Percentiles rank a stretch among this genome's conserved stretches.
phyloP scores from a whole-genome alignment of 2,113 vertebrate species.

The Channa argus region DNA sequence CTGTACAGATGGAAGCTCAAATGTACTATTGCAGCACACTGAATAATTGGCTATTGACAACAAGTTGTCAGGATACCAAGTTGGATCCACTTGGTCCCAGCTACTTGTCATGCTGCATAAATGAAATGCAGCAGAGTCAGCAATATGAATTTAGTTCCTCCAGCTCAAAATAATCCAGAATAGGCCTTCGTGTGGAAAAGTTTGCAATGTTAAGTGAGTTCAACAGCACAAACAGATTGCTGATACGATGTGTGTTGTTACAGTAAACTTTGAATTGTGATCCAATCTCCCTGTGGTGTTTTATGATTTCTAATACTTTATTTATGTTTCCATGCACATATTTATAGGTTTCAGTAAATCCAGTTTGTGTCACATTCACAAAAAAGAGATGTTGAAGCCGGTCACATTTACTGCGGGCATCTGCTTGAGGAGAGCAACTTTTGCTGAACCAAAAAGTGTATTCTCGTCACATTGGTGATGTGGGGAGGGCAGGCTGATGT shows the following conservation, averaged over 20 bases:
- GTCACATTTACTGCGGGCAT: constrained; percentile 43
- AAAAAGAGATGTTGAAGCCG: constrained; percentile 21
- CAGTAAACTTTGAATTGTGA: constrained; percentile 42
- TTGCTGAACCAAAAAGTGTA: constrained; percentile 57
- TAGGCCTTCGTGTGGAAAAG: constrained; percentile 57
- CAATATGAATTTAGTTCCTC: constrained; percentile 57
- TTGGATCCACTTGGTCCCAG: constrained; percentile 43
- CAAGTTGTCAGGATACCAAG: constrained; percentile 45
- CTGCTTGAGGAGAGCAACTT: constrained; percentile 57
- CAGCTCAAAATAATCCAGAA: constrained; percentile 59
- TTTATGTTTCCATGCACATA: too few species aligned
- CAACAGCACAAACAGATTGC: constrained; percentile 50
- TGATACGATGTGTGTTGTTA: constrained; percentile 31
- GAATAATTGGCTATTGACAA: constrained; percentile 57
- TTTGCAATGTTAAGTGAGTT: constrained; percentile 57
- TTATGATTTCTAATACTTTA: constrained; percentile 6
- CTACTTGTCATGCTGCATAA: constrained; percentile 54
- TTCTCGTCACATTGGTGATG: constrained; percentile 45
- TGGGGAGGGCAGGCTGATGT: constrained; percentile 62
- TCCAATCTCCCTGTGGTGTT: constrained; percentile 34
- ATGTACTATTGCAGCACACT: constrained; percentile 43
- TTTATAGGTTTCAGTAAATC: constrained; percentile 12
- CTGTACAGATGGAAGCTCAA: constrained; percentile 40
- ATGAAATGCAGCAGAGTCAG: constrained; percentile 56
- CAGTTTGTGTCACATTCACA: constrained; percentile 36